Evolutionary conservation across 2,888 invertebrate genomes (phyloP), one percentile per base, ranked within the genome.

Genomic region (Nephrotoma flavescens): DNA sequence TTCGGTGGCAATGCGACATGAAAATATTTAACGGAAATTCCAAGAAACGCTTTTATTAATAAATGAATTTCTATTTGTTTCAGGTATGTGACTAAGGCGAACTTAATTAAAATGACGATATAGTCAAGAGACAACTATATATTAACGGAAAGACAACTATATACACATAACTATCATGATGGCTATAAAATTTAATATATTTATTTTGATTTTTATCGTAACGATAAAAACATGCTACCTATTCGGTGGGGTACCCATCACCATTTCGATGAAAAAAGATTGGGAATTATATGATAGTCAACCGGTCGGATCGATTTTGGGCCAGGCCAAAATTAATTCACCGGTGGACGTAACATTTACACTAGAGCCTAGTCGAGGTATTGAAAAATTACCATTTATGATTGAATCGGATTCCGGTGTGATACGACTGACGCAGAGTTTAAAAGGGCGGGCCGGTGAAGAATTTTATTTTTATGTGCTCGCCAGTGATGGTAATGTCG

Each of bases 401-500:
- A 71, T 71, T 2, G 71, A 71, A 7, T 31, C 31, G 1, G 71
- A 71, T 71, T 71, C 71, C 3, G 71, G 71, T 3, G 71, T 71
- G 31, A 71, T 71, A 19, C 71, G 31, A 9, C 71, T 71, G 71
- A 71, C 71, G 11, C 31, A 71, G 9, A 71, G 71, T 9, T 9
- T 71, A 9, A 71, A 71, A 71, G 71, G 71, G 2, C 90, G 95
- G 95, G 95, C 92, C 87, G 95, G 95, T 6, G 92, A 94, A 89
- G 93, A 94, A 89, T 93, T 95, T 89, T 93, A 93, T 88, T 92
- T 96, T 19, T 95, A 94, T 91, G 94, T 96, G 86, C 95, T 94
- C 1, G 95, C 94, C 15, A 93, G 92, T 31, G 95, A 95, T 90
- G 95, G 95, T 5, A 92, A 93, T 87, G 91, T 95, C 85, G 92